Evolutionary conservation across 2,888 invertebrate genomes (phyloP).

Genomic region (Aleiodes testaceus): DNA sequence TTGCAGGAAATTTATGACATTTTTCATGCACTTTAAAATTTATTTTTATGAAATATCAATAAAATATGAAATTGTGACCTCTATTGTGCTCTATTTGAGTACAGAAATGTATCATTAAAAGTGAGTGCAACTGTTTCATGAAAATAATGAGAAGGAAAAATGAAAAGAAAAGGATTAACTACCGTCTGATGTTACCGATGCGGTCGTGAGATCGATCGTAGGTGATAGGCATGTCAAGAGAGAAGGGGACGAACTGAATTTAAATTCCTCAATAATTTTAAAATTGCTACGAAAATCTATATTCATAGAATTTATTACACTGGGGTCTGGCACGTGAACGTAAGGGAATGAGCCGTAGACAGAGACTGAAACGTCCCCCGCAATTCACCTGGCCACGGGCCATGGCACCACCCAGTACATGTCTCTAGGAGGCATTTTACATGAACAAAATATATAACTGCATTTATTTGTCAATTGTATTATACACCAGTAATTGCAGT

Average conservation of each 20-base stretch:
- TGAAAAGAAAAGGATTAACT: conserved; percentile 20
- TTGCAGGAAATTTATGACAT: too few relatives aligned
- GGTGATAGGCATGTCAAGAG: conserved; percentile 59
- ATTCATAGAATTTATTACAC: conserved; percentile 45
- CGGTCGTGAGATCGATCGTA: conserved; percentile 62
- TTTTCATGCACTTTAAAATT: too few relatives aligned
- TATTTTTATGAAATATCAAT: too few relatives aligned
- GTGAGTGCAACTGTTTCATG: too few relatives aligned
- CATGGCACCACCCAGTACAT: conserved; percentile 63
- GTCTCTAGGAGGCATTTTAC: conserved; percentile 29
- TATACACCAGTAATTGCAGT: background rate
- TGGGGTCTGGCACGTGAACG: conserved; percentile 49
- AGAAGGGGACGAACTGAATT: conserved; percentile 54
- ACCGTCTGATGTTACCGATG: conserved; percentile 61
- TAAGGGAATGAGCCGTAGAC: conserved; percentile 57
- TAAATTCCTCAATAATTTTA: background rate
- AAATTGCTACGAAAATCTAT: conserved; percentile 24
- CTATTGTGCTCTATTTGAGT: too few relatives aligned
- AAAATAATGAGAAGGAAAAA: background rate
- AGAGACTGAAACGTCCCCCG: conserved; percentile 9
- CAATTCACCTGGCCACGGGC: conserved; percentile 62
- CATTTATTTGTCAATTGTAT: conserved; percentile 28
- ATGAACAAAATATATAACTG: conserved; percentile 16
- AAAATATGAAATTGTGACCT: too few relatives aligned
- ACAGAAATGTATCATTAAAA: too few relatives aligned